phyloP scores from a whole-genome alignment of 2,113 vertebrate genomes.

The Sinosuthora webbiana region DNA sequence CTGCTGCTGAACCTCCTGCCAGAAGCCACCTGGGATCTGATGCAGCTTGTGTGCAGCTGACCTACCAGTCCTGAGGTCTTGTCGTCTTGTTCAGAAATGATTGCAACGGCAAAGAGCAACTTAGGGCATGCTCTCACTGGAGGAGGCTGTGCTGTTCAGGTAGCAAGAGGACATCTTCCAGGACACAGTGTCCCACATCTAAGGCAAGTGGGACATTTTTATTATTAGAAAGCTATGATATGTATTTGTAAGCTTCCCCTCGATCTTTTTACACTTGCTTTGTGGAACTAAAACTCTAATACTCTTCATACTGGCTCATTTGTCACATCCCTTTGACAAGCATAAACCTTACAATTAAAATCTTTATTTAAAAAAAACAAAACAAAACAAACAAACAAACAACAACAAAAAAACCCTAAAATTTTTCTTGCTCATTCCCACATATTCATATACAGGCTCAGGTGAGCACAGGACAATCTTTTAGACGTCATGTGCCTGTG shows the following conservation, averaged over 20 bases:
- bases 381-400: background rate
- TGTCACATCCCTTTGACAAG: background rate
- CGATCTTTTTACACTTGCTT: background rate
- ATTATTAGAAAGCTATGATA: background rate
- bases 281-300: background rate
- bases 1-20: background rate
- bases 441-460: accelerated
- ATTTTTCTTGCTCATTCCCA: background rate
- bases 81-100: accelerated
- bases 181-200: background rate
- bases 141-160: background rate
- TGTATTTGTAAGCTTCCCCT: background rate
- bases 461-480: background rate
- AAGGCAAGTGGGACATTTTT: background rate
- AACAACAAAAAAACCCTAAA: background rate
- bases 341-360: background rate
- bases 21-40: background rate
- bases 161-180: background rate
- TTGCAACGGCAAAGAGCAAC: background rate
- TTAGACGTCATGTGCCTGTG: background rate
- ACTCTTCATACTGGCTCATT: background rate
- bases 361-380: background rate
- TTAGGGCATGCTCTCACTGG: background rate
- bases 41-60: background rate
- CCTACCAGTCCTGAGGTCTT: background rate